Base-by-base conservation (phyloP, 2,888 invertebrate species). In the Acanthosepion lycidas region DNA sequence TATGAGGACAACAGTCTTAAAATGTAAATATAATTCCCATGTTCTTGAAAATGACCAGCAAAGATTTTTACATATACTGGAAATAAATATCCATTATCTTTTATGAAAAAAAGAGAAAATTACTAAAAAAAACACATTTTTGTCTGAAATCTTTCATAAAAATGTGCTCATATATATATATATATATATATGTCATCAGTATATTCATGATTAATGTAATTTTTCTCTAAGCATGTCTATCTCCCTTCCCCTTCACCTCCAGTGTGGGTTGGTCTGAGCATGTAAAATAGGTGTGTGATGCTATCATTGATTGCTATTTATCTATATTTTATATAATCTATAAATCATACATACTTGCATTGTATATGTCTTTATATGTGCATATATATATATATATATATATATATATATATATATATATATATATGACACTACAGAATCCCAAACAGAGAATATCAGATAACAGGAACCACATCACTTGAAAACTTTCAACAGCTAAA, bases 191-290 rank as follows among this genome's bases (percentile, higher is more conserved):
- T 92, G 48, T 20, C 33, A 92, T 92, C 26, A 33, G 78, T 53
- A 51, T 51, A 51, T 93, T 93, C 6, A 93, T 78, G n/a, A 78
- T 78, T 53, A 51, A 51, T 53, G 53, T 93, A 93, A 49, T n/a
- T 51, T 12, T 92, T 92, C 51, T 49, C 51, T 92, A 48, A 49
- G 92, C 51, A 92, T 93, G n/a, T 93, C 18, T 49, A 51, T 93
- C 49, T 49, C 93, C 93, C 93, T 93, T 93, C 53, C 93, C 93
- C 93, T 93, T 93, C 53, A 93, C 93, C 93, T 93, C 18, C n/a
- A 53, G 93, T 93, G 93, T 93, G 93, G 93, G 51, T 93, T 93
- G 93, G 93, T 93, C 93, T 93, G 93, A 93, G 93, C 93, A 93
- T 93, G 93, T 53, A 53, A n/a, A 49, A 93, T 93, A n/a, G 51